These are phyloP conservation scores for Nothocercus julius DNA, from an alignment of 2,113 vertebrate species.

Conservation along the genomic window DNA sequence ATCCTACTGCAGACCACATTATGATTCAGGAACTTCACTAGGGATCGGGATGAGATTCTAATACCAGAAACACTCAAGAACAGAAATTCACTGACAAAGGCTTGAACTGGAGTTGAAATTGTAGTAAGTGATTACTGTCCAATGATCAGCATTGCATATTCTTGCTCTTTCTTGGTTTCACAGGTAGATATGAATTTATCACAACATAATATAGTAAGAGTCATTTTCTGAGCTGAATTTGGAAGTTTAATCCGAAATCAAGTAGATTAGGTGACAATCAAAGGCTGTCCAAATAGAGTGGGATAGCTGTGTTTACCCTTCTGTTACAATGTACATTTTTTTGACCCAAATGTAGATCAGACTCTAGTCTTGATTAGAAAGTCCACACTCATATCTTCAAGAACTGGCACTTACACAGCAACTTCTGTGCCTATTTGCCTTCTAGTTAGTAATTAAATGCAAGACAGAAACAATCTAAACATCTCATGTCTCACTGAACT, in stretches of 20 bases:
- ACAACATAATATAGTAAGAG: not conserved
- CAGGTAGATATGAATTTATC: not conserved
- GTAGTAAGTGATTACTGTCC: not conserved
- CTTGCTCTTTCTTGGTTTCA: not conserved
- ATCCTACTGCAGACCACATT: not conserved
- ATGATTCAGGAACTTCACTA: not conserved
- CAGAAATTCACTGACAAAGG: not conserved
- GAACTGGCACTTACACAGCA: not conserved
- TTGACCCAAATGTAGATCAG: not conserved
- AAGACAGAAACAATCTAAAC: not conserved
- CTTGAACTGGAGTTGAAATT: not conserved
- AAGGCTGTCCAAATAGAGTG: not conserved
- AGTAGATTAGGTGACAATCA: not conserved
- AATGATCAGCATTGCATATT: not conserved
- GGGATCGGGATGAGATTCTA: not conserved
- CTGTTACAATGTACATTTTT: fast-evolving
- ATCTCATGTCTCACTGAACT: not conserved
- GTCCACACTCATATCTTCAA: fast-evolving
- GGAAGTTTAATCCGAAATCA: not conserved
- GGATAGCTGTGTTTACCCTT: not conserved
- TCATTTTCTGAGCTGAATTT: not conserved
- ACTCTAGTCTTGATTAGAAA: not conserved
- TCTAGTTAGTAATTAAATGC: not conserved
- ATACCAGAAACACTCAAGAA: not conserved
- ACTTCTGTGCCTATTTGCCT: not conserved